Base-by-base conservation (phyloP, 1,140 invertebrate species). In the Philaenus spumarius region DNA sequence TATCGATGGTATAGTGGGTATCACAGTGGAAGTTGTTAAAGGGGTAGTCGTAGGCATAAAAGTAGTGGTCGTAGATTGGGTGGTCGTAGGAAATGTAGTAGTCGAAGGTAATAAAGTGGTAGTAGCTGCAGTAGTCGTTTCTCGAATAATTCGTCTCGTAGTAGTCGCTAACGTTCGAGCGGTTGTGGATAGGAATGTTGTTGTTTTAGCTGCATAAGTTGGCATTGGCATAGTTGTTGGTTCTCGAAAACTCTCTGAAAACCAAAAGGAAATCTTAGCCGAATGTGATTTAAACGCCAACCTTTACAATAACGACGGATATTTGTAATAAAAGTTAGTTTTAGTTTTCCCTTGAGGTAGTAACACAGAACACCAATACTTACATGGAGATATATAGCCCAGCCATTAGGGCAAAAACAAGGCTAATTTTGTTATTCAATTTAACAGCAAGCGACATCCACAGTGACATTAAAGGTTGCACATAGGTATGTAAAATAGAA, bases 171-270 rank as follows among this genome's bases (percentile, higher is more conserved):
- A 68, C 11, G 73, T 69, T 52, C 65, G 67, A 0, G 71, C 69
- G 0, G 75, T 75, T 1, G 73, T 57, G 30, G 67, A 52, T 62
- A 64, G 42, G 12, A 55, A 46, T 5, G 34, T 11, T 11, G 52
- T 53, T 63, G 60, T 45, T 59, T 40, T 55, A 15, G 40, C 45
- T 15, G 81, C 80, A 1, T 74, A 79, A n/a, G 81, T 79, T n/a
- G 82, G 64, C 14, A 83, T 78, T 2, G 77, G 75, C 9, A 80
- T 81, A 15, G 80, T 79, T 63, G 83, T 80, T 37, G 40, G 15
- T 35, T 77, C 76, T 24, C 78, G 76, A 47, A 84, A 80, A 52
- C 79, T 82, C 60, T 82, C 81, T 81, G 68, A n/a, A 70, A 72
- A 55, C 37, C 7, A 62, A 57, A 53, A 61, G 12, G 46, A 60